These are phyloP conservation scores for Drosophila ambigua DNA, from an alignment of 1,140 invertebrate genomes.

Conservation along the genomic window DNA sequence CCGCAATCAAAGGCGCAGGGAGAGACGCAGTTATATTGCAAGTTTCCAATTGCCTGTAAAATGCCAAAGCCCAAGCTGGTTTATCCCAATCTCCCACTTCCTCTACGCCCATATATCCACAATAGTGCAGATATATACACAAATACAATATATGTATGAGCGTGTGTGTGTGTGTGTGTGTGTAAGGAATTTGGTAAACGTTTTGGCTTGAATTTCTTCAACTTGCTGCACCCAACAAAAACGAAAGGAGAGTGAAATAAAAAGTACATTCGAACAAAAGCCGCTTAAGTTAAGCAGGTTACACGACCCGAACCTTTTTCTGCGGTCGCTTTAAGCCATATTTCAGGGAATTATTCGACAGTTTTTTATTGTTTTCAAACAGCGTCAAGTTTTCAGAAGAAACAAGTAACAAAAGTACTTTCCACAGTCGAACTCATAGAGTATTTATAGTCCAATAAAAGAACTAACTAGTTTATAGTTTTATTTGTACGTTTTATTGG, in stretches of 20 bases:
- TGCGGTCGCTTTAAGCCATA: conserved; percentile 6
- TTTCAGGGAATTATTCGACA: conserved; percentile 11
- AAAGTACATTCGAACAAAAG: conserved; percentile 20
- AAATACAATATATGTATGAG: background rate
- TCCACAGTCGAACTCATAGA: too few species aligned
- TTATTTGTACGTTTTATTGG: too few species aligned
- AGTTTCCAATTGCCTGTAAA: conserved; percentile 49
- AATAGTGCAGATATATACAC: background rate
- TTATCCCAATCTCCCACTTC: conserved; percentile 1
- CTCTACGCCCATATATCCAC: background rate
- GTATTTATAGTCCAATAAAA: too few species aligned
- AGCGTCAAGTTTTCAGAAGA: too few species aligned
- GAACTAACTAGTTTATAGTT: too few species aligned
- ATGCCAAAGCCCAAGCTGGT: conserved; percentile 33
- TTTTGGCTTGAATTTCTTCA: conserved; percentile 9
- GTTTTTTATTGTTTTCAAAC: background rate
- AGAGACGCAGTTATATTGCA: conserved; percentile 48
- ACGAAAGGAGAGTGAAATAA: background rate
- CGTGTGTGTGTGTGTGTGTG: background rate
- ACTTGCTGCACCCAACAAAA: background rate
- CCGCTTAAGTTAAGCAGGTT: conserved; percentile 37
- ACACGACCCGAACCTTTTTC: conserved; percentile 2
- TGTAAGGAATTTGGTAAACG: conserved; percentile 2
- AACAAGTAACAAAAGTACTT: too few species aligned
- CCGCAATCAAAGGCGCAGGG: conserved; percentile 47